These are phyloP conservation scores for Acropora yongei DNA, from an alignment of 64 coral and sea anemone genomes.

Conservation along the genomic window DNA sequence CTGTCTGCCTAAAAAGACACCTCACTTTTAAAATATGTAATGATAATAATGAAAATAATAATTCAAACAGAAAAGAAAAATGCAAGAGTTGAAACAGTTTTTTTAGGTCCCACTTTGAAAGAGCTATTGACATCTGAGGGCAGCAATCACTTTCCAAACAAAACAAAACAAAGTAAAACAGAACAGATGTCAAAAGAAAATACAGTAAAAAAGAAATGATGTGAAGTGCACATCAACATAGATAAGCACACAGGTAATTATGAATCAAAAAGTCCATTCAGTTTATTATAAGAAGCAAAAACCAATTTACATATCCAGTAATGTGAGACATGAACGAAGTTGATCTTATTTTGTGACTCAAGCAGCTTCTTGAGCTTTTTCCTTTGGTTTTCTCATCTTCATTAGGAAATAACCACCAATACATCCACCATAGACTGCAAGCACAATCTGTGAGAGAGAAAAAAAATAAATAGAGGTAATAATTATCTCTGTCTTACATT, in stretches of 20 bases:
- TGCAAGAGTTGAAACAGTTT: too few species aligned
- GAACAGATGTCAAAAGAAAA: too few species aligned
- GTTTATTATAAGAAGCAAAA: neutral
- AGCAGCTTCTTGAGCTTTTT: conserved; percentile 48
- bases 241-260: neutral
- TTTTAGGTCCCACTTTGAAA: too few species aligned
- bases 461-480: neutral
- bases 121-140: too few species aligned
- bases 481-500: neutral
- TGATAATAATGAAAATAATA: too few species aligned
- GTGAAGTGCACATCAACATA: too few species aligned
- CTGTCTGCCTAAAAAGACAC: too few species aligned
- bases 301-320: neutral
- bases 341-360: conserved; percentile 4
- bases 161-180: too few species aligned
- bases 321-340: neutral
- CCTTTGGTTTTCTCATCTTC: conserved; percentile 67
- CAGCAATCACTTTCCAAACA: too few species aligned
- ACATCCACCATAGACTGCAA: conserved; percentile 60
- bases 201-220: too few species aligned
- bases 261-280: neutral
- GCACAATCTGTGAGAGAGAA: conserved; percentile 30
- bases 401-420: conserved; percentile 25
- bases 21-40: too few species aligned
- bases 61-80: too few species aligned